These are phyloP conservation scores for Luffia ferchaultella DNA, from an alignment of 2,888 invertebrate genomes.

Conservation along the genomic window DNA sequence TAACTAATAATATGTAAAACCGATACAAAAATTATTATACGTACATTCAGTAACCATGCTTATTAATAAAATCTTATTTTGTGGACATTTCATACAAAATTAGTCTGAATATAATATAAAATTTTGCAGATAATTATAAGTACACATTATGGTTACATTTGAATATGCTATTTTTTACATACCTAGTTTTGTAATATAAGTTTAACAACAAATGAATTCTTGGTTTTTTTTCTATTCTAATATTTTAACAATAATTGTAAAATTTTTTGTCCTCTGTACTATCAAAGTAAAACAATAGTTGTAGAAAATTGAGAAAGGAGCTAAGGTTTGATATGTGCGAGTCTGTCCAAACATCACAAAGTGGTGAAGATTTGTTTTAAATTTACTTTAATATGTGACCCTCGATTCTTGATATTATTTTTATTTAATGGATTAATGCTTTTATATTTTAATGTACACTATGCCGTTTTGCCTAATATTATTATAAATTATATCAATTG, in stretches of 20 bases:
- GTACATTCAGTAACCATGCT: too few relatives aligned
- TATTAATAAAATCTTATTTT: too few relatives aligned
- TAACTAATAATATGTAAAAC: too few relatives aligned
- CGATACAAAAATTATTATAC: too few relatives aligned
- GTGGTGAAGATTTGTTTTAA: conserved; percentile 48
- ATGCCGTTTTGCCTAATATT: conserved; percentile 67
- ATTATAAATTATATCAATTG: conserved; percentile 65
- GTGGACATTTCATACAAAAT: conserved; percentile 45
- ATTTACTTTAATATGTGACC: conserved; percentile 39
- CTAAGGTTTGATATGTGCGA: not conserved
- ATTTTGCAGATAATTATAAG: conserved; percentile 47
- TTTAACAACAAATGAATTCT: conserved; percentile 9
- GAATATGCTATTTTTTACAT: conserved; percentile 44
- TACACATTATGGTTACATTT: conserved; percentile 34
- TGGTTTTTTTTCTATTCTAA: conserved; percentile 2
- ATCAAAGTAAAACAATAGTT: not conserved
- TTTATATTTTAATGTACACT: conserved; percentile 63
- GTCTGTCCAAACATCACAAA: conserved; percentile 31
- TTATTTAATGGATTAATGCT: conserved; percentile 54
- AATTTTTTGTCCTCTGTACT: not conserved
- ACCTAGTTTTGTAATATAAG: too few relatives aligned
- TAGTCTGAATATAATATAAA: conserved; percentile 37
- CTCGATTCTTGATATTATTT: conserved; percentile 62
- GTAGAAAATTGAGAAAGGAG: not conserved
- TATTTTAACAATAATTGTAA: not conserved